Base-by-base conservation (phyloP, 1,140 invertebrate species). In the Sipha flava region DNA sequence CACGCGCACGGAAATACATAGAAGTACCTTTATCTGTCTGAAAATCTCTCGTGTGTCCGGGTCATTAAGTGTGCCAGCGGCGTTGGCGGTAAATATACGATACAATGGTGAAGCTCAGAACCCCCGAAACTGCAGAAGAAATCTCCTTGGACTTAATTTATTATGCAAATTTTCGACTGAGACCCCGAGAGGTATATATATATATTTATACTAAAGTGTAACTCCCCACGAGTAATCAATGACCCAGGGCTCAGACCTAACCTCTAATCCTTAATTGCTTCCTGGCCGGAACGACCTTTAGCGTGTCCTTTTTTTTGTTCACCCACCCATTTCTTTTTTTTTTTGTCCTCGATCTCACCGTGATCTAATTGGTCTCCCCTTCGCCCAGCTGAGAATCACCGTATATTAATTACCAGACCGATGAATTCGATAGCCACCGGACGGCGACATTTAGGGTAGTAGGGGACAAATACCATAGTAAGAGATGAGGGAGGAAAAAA, bases 91-190 rank as follows among this genome's bases (percentile, higher is more conserved):
- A 3, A 23, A 59, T 59, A 14, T 16, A n/a, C 4, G 21, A 23
- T 14, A 54, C 45, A 54, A 54, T 54, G 47, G 70, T 7, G 14
- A n/a, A n/a, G 23, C 5, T 18, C 21, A 40, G 12, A 52, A 75
- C 16, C 45, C 72, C 72, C 47, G 52, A 52, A 77, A 77, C 54
- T 52, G 73, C 73, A 77, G 73, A 77, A 77, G 73, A 77, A 77
- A 77, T 77, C n/a, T n/a, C 73, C 73, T 77, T 29, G 73, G 52
- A 77, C 73, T 77, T 77, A 77, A 77, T 77, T 77, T 77, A 77
- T 59, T 77, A 77, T 77, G 73, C 73, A 77, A 77, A 77, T 77
- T 77, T 77, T 59, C 73, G 34, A 29, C 52, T 43, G 73, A 59
- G 34, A 37, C 21, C 49, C 73, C 21, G 21, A 43, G 73, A 54